Evolutionary conservation across 2,888 invertebrate genomes (phyloP).

Genomic region (Amiota communis): DNA sequence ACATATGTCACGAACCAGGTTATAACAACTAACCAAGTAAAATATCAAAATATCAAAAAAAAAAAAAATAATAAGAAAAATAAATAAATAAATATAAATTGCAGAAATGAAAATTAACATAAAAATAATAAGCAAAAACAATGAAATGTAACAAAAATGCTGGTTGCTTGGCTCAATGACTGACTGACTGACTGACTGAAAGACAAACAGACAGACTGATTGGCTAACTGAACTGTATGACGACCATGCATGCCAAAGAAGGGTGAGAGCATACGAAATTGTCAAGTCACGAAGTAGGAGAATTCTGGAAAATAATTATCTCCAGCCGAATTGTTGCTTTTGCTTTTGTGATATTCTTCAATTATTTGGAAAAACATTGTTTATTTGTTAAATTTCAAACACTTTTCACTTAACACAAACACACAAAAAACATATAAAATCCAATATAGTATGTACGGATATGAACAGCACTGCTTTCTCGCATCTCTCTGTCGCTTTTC

Average conservation of each 20-base stretch:
- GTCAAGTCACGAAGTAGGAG: slow-evolving; percentile 60
- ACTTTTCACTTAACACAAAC: slow-evolving; percentile 7
- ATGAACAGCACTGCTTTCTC: too few species aligned
- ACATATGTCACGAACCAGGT: slow-evolving; percentile 40
- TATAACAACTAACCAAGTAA: slow-evolving; percentile 38
- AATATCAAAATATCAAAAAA: slow-evolving; percentile 39
- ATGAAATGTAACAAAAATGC: too few species aligned
- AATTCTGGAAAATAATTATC: slow-evolving; percentile 5
- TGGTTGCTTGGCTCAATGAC: too few species aligned
- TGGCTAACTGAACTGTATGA: not conserved
- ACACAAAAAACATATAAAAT: slow-evolving; percentile 43
- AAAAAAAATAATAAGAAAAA: slow-evolving; percentile 33
- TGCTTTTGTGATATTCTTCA: not conserved
- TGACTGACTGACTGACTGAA: too few species aligned
- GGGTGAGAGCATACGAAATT: slow-evolving; percentile 49
- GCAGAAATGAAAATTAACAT: slow-evolving; percentile 28
- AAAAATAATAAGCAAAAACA: slow-evolving; percentile 29
- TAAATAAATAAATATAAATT: slow-evolving; percentile 34
- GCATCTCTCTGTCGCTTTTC: too few species aligned
- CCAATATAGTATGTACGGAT: slow-evolving; percentile 35
- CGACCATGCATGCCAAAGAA: slow-evolving; percentile 8
- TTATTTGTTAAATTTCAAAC: not conserved
- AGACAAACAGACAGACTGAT: not conserved
- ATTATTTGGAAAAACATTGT: not conserved
- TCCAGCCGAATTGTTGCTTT: not conserved